Percentiles rank a stretch among this genome's conserved stretches.
Conservation (phyloP, 2,113 vertebrate species). For the Psittacula cyanocephala region DNA sequence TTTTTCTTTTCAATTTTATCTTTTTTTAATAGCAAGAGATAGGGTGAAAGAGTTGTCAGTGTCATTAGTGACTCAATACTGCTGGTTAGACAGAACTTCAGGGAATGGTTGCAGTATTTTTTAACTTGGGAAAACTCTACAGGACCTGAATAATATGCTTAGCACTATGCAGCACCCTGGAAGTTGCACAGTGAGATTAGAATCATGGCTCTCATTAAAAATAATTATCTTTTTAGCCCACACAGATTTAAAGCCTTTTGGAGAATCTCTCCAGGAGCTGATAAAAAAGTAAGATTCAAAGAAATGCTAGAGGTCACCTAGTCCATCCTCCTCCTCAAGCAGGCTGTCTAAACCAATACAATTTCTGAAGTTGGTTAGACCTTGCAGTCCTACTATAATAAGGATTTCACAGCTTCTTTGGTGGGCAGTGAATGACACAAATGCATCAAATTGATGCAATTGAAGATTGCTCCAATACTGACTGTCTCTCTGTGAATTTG, state of each 20-base stretch:
- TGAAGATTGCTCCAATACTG: not conserved
- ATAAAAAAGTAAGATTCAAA: not conserved
- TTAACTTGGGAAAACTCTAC: not conserved
- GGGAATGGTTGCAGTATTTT: not conserved
- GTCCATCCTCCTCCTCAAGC: not conserved
- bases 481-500: not conserved
- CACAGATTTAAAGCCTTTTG: not conserved
- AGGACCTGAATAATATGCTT: not conserved
- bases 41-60: not conserved
- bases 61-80: not conserved
- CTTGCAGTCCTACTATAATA: not conserved
- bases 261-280: not conserved
- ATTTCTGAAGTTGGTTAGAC: not conserved
- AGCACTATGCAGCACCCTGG: not conserved
- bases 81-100: not conserved
- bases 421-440: not conserved
- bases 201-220: conserved; percentile 21
- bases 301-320: not conserved
- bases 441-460: not conserved
- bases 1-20: not conserved
- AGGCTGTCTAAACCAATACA: not conserved
- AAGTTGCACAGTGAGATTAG: not conserved
- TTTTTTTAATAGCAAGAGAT: not conserved
- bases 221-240: not conserved
- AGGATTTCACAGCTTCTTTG: not conserved